Evolutionary conservation across 1,140 invertebrate genomes (phyloP).

Genomic region (Bombus ignitus): DNA sequence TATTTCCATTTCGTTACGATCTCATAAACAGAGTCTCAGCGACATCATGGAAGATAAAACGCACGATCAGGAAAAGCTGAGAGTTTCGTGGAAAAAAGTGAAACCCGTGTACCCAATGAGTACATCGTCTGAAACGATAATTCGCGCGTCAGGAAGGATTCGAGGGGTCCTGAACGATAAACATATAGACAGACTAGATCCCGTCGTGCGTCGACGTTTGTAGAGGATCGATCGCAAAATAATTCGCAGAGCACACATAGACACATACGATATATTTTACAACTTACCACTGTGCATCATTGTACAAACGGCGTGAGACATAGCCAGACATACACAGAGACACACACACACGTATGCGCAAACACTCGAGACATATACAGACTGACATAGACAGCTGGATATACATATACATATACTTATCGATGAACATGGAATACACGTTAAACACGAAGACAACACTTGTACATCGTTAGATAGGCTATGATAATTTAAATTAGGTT

Average conservation of each 20-base stretch:
- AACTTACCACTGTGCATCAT: constrained; percentile 49
- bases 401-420: constrained; percentile 9
- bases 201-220: constrained; percentile 61
- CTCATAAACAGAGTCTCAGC: too few species aligned
- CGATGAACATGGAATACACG: not conserved
- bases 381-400: constrained; percentile 8
- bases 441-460: constrained; percentile 17
- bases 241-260: constrained; percentile 47
- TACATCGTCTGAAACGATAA: not conserved
- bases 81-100: not conserved
- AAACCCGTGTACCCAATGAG: not conserved
- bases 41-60: too few species aligned
- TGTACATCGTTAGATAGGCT: constrained; percentile 80
- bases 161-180: constrained; percentile 53
- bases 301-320: constrained; percentile 24
- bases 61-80: not conserved
- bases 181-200: constrained; percentile 70
- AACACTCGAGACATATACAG: constrained; percentile 26
- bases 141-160: constrained; percentile 39
- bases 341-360: constrained; percentile 6
- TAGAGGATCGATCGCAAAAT: constrained; percentile 50
- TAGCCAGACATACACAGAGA: constrained; percentile 6
- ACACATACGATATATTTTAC: constrained; percentile 71
- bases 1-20: too few species aligned
- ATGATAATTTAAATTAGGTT: constrained; percentile 81